These are phyloP conservation scores for Apoderus coryli DNA, from an alignment of 2,888 invertebrate genomes.

Conservation along the genomic window DNA sequence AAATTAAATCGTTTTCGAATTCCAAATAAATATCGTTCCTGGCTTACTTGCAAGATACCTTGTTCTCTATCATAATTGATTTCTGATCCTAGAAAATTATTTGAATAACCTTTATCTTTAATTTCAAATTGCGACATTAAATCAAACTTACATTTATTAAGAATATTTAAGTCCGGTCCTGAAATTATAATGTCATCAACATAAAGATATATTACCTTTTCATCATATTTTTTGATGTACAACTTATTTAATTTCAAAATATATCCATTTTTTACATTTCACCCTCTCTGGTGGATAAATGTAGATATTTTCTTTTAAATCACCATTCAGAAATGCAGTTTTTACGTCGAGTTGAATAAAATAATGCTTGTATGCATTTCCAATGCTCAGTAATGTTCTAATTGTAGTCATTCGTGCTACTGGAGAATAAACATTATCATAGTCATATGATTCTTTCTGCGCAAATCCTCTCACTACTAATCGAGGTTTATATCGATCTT, in stretches of 20 bases:
- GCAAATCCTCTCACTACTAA: slow-evolving; percentile 20
- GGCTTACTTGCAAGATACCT: slow-evolving; percentile 10
- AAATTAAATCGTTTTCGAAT: slow-evolving; percentile 12
- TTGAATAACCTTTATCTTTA: slow-evolving; percentile 1
- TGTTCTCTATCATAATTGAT: slow-evolving; percentile 8
- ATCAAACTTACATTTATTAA: slow-evolving; percentile 1
- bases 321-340: slow-evolving; percentile 17
- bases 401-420: slow-evolving; percentile 21
- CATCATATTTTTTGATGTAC: no score
- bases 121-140: neutral
- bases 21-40: slow-evolving; percentile 8
- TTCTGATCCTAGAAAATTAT: slow-evolving; percentile 3
- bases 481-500: slow-evolving; percentile 18
- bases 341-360: slow-evolving; percentile 16
- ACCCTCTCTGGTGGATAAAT: slow-evolving; percentile 8
- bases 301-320: slow-evolving; percentile 7
- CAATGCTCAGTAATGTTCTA: slow-evolving; percentile 12
- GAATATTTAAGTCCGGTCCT: neutral
- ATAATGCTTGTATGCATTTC: neutral
- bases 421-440: slow-evolving; percentile 21
- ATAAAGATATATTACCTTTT: neutral
- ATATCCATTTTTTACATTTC: slow-evolving; percentile 8
- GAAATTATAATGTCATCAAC: slow-evolving; percentile 1
- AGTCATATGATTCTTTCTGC: slow-evolving; percentile 20
- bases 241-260: slow-evolving; percentile 9